Conservation (phyloP, 2,113 vertebrate genomes). For the Dolichotis patagonum region DNA sequence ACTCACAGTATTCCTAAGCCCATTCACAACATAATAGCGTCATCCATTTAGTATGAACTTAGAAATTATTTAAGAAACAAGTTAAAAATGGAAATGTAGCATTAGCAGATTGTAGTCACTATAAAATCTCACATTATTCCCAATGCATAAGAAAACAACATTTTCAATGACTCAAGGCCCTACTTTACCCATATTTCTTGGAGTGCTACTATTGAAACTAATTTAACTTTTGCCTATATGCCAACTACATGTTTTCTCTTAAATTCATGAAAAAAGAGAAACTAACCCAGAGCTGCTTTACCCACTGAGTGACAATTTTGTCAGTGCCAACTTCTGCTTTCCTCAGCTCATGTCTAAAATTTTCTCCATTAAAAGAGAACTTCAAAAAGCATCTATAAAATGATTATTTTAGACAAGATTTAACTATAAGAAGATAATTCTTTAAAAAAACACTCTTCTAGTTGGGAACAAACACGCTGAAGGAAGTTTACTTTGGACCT, state of each 20-base stretch:
- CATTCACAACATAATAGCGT: not conserved
- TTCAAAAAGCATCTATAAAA: constrained; percentile 10
- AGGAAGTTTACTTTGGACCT: constrained; percentile 66
- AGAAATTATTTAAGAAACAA: constrained; percentile 40
- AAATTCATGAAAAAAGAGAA: constrained; percentile 51
- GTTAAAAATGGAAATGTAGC: not conserved
- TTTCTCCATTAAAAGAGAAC: not conserved
- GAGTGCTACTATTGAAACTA: constrained; percentile 18
- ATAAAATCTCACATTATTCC: constrained; percentile 23
- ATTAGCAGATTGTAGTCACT: not conserved
- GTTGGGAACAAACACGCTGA: constrained; percentile 42
- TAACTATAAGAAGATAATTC: constrained; percentile 3
- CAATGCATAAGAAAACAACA: not conserved
- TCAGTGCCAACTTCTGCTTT: constrained; percentile 5
- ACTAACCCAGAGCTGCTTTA: constrained; percentile 4
- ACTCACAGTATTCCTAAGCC: not conserved
- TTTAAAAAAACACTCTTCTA: constrained; percentile 62
- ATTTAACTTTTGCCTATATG: constrained; percentile 5
- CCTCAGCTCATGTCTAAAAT: constrained; percentile 23
- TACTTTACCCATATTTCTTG: not conserved
- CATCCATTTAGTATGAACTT: not conserved
- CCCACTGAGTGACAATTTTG: not conserved
- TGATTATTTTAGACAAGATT: constrained; percentile 8
- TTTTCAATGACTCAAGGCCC: not conserved
- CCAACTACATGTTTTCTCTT: not conserved